Conservation (phyloP, 2,113 vertebrate genomes). For the Pseudopipra pipra region DNA sequence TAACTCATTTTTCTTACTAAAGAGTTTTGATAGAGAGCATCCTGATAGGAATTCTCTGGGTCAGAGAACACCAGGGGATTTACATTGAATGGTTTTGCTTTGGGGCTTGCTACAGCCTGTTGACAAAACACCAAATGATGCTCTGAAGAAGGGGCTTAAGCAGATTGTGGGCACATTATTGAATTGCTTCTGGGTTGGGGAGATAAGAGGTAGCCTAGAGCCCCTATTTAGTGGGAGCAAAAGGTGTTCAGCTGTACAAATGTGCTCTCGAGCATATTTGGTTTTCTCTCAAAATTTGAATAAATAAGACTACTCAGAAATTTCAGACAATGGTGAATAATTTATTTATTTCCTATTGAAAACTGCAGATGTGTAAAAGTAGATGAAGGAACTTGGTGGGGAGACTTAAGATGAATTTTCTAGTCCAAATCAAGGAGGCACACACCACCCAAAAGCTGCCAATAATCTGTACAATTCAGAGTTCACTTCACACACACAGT, state of each 20-base stretch:
- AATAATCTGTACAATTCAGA: background rate
- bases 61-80: background rate
- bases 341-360: background rate
- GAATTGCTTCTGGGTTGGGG: background rate
- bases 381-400: background rate
- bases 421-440: background rate
- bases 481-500: background rate
- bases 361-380: background rate
- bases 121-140: background rate
- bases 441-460: background rate
- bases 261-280: background rate
- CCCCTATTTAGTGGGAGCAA: background rate
- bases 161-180: background rate
- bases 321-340: background rate
- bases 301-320: background rate
- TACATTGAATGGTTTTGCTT: background rate
- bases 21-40: background rate
- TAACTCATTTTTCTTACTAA: background rate
- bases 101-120: background rate
- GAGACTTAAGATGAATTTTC: background rate
- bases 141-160: background rate
- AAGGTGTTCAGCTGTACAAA: background rate
- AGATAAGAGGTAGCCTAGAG: constrained; percentile 13
- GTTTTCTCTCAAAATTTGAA: background rate
- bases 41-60: background rate